These are phyloP conservation scores for Naso thynnoides DNA, from an alignment of 2,797 vertebrate species.

Conservation along the genomic window DNA sequence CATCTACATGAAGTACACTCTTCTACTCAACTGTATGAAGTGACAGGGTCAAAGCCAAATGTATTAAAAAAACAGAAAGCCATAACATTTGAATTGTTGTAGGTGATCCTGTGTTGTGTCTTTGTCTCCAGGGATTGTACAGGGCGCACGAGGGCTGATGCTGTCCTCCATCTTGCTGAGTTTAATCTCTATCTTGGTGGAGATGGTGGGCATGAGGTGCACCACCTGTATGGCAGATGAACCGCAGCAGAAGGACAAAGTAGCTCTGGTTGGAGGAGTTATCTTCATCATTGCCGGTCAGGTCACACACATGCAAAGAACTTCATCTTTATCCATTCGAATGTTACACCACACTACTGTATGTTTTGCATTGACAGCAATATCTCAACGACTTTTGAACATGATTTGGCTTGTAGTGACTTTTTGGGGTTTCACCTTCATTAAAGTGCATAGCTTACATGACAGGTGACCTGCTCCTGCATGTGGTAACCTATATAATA, in stretches of 20 bases:
- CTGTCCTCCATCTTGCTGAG: conserved; percentile 86
- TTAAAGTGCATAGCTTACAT: too few species aligned
- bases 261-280: conserved; percentile 89
- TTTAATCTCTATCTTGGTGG: conserved; percentile 83
- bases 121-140: conserved; percentile 84
- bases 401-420: neutral
- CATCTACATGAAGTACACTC: too few species aligned
- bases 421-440: neutral
- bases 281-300: conserved; percentile 91
- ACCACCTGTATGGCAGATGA: conserved; percentile 91
- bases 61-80: neutral
- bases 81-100: neutral
- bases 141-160: conserved; percentile 93
- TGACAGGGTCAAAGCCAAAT: neutral
- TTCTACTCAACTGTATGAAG: neutral
- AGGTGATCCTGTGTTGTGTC: neutral
- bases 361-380: neutral
- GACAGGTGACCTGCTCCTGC: neutral
- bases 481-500: neutral
- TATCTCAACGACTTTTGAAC: neutral
- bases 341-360: neutral
- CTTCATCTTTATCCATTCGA: neutral
- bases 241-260: conserved; percentile 88
- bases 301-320: neutral
- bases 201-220: conserved; percentile 91